These are phyloP conservation scores for Lagopus leucura DNA, from an alignment of 2,113 vertebrate genomes.

Conservation along the genomic window DNA sequence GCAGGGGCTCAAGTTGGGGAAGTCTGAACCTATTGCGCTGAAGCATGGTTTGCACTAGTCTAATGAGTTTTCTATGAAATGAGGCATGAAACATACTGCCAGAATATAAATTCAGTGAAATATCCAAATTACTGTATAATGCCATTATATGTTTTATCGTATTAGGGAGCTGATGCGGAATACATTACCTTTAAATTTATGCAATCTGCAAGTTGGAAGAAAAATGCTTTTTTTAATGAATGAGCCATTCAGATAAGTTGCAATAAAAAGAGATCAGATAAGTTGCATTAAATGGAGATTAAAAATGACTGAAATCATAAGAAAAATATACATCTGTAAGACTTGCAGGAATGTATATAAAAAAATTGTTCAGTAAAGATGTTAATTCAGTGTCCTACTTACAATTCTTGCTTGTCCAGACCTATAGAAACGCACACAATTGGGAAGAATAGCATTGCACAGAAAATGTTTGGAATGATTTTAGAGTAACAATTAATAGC, in stretches of 20 bases:
- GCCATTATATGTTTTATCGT: slow-evolving; percentile 76
- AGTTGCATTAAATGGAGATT: slow-evolving; percentile 23
- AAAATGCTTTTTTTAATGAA: background rate
- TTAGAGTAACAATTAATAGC: background rate
- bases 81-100: slow-evolving; percentile 77
- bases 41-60: slow-evolving; percentile 67
- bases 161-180: slow-evolving; percentile 55
- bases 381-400: background rate
- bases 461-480: background rate
- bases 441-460: background rate
- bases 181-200: slow-evolving; percentile 67
- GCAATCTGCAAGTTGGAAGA: background rate
- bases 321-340: background rate
- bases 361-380: background rate
- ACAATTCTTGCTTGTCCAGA: background rate
- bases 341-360: background rate
- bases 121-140: slow-evolving; percentile 74
- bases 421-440: background rate
- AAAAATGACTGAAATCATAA: background rate
- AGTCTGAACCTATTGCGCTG: slow-evolving; percentile 74
- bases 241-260: slow-evolving; percentile 29
- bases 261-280: slow-evolving; percentile 33
- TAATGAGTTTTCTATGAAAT: slow-evolving; percentile 81
- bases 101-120: slow-evolving; percentile 77
- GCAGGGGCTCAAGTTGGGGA: slow-evolving; percentile 54